Conservation (phyloP, 2,888 invertebrate genomes). For the Polyommatus icarus region DNA sequence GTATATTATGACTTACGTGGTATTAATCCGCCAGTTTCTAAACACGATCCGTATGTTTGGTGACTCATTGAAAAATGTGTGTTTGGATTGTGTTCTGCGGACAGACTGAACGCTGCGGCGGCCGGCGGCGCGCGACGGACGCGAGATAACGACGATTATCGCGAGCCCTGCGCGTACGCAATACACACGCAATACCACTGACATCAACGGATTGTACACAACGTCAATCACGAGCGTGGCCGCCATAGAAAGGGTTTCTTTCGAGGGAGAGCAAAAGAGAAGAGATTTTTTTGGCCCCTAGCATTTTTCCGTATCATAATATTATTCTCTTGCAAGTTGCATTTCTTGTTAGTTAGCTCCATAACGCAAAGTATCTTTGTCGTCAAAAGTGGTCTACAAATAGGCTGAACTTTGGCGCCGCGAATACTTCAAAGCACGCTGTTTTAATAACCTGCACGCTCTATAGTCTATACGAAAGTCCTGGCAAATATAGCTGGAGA, state of each 20-base stretch:
- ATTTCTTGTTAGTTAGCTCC: too few species aligned
- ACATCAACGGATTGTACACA: neutral
- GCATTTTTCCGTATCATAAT: too few species aligned
- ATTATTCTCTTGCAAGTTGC: too few species aligned
- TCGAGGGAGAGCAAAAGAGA: neutral
- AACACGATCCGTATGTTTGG: slow-evolving; percentile 12
- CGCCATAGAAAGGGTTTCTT: neutral
- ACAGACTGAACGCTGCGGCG: slow-evolving; percentile 57
- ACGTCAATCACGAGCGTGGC: neutral
- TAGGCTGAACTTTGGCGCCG: too few species aligned
- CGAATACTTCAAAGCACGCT: too few species aligned
- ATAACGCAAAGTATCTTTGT: too few species aligned
- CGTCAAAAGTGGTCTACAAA: too few species aligned
- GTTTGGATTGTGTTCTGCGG: slow-evolving; percentile 59
- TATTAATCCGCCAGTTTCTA: slow-evolving; percentile 14
- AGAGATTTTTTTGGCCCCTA: too few species aligned
- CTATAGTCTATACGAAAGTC: too few species aligned
- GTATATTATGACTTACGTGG: slow-evolving; percentile 11
- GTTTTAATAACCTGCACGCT: too few species aligned
- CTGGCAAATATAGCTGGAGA: too few species aligned
- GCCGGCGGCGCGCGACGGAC: slow-evolving; percentile 61
- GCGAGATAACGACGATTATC: slow-evolving; percentile 68
- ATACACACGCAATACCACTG: slow-evolving; percentile 21
- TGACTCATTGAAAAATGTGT: slow-evolving; percentile 39
- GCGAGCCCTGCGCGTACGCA: slow-evolving; percentile 40